Conservation (phyloP, 2,113 vertebrate genomes). For the Cavia aperea region DNA sequence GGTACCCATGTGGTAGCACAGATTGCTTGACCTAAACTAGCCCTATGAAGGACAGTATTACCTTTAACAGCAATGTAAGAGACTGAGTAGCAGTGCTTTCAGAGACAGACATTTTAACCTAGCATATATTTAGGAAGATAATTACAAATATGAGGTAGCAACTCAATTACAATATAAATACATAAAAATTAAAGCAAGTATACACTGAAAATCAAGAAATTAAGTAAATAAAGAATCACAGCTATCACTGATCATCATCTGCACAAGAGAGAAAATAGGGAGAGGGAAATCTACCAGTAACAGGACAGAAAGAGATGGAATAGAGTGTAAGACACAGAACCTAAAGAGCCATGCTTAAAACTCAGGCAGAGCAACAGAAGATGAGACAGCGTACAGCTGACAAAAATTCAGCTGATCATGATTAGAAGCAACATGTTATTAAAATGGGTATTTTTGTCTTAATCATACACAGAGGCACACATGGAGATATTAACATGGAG, state of each 20-base stretch:
- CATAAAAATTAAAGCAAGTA: not conserved
- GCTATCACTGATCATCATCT: not conserved
- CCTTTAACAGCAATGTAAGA: not conserved
- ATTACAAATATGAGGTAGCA: not conserved
- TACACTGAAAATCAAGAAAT: not conserved
- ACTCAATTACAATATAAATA: not conserved
- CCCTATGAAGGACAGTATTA: not conserved
- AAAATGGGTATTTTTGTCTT: not conserved
- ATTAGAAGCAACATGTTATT: not conserved
- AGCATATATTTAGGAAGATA: not conserved
- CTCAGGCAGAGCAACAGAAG: not conserved
- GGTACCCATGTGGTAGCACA: rapidly evolving
- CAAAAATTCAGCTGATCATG: not conserved
- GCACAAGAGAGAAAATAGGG: not conserved
- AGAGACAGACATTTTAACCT: not conserved
- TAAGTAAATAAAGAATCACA: not conserved
- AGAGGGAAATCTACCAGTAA: not conserved
- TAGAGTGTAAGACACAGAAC: not conserved
- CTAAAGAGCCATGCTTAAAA: not conserved
- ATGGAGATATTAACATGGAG: not conserved
- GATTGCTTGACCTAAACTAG: not conserved
- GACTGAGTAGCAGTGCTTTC: not conserved
- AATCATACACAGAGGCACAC: not conserved
- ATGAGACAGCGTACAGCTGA: not conserved
- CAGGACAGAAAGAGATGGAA: not conserved